Conservation (phyloP, 2,888 invertebrate species). For the Sinopyrophorus schimmeli region DNA sequence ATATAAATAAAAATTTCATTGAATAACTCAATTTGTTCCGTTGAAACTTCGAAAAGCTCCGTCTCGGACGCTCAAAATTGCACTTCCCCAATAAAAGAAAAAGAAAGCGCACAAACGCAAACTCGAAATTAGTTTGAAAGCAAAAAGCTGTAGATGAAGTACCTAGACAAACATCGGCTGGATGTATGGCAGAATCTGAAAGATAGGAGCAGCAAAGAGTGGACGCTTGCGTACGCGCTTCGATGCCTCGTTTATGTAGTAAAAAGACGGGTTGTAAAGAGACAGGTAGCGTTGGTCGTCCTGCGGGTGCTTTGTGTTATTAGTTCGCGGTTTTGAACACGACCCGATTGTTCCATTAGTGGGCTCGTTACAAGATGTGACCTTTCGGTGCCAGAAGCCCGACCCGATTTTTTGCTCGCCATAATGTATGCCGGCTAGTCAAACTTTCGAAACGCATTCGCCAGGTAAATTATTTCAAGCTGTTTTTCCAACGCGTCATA, state of each 20-base stretch:
- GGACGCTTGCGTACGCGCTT: conserved; percentile 23
- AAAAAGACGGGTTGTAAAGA: conserved; percentile 15
- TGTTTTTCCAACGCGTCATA: no score
- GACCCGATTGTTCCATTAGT: conserved; percentile 7
- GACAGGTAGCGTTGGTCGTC: conserved; percentile 15
- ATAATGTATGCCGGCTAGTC: no score
- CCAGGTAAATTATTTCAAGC: no score
- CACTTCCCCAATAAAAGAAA: no score
- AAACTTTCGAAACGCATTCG: no score
- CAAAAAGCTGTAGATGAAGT: background rate
- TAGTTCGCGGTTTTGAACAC: conserved; percentile 11
- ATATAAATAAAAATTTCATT: no score
- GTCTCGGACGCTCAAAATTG: no score
- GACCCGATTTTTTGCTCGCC: no score
- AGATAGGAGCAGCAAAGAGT: conserved; percentile 6
- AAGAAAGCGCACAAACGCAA: no score
- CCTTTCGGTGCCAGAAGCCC: no score
- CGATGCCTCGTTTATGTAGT: conserved; percentile 12
- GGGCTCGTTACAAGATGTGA: background rate
- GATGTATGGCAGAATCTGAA: conserved; percentile 6
- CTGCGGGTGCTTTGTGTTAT: conserved; percentile 15
- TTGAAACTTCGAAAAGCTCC: no score
- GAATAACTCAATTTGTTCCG: no score
- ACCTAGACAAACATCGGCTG: background rate
- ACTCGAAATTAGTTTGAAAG: background rate